These are phyloP conservation scores for Branchellion lobata DNA, from an alignment of 2,888 invertebrate genomes.

Conservation along the genomic window DNA sequence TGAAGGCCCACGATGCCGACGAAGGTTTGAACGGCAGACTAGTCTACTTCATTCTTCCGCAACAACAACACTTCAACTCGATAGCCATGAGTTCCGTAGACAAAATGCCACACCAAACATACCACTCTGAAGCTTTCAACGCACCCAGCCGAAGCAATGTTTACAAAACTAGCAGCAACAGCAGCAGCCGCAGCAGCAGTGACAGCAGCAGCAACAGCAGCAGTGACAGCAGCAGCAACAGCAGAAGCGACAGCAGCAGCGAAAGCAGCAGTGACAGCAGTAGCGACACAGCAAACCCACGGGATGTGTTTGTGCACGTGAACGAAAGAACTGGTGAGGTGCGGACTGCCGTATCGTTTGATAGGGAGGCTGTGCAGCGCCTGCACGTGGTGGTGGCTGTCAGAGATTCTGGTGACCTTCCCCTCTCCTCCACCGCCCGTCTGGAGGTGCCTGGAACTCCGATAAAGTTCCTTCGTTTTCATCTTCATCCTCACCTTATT, in stretches of 20 bases:
- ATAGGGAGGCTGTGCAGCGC: constrained; percentile 80
- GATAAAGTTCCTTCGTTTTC: too few species aligned
- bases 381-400: constrained; percentile 71
- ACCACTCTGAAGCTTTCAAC: too few species aligned
- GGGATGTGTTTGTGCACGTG: constrained; percentile 73
- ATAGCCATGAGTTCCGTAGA: too few species aligned
- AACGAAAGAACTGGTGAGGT: constrained; percentile 76
- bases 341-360: constrained; percentile 78
- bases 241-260: constrained; percentile 47
- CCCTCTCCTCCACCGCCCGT: constrained; percentile 46
- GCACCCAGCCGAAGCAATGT: too few species aligned
- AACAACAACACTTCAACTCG: too few species aligned
- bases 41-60: constrained; percentile 35
- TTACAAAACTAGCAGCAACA: too few species aligned
- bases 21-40: constrained; percentile 44
- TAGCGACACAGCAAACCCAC: constrained; percentile 11
- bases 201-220: constrained; percentile 45
- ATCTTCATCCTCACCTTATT: too few species aligned
- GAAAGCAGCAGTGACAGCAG: constrained; percentile 48
- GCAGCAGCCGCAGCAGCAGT: too few species aligned
- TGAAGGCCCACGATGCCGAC: constrained; percentile 46
- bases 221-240: constrained; percentile 47
- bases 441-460: too few species aligned
- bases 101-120: too few species aligned
- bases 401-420: constrained; percentile 48